Base-by-base conservation (phyloP, 2,888 invertebrate genomes). In the Tetragonula carbonaria region DNA sequence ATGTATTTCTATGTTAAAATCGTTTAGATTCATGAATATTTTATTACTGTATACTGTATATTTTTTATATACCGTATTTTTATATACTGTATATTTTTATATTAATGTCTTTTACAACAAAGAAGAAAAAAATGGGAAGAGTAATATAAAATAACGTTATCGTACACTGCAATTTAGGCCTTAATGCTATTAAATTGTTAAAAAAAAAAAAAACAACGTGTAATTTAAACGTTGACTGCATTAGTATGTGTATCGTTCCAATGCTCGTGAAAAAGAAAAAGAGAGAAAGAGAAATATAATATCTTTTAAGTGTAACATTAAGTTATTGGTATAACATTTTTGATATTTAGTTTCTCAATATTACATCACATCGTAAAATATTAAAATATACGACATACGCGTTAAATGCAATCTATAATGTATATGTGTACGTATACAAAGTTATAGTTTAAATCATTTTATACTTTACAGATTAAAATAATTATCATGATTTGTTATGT, bases 401-500 rank as follows among this genome's bases (percentile, higher is more conserved):
- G 71, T 78, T 51, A 72, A 63, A 73, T 73, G 45, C 57, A 78
- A 38, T 45, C 50, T 45, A 28, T 80, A 71, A 75, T 80, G 66
- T 74, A 67, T 59, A 74, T 51, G 45, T 38, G 16, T 81, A 72
- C 77, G 78, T 70, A 83, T 75, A 74, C 72, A 70, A 77, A 63
- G 65, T 65, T 79, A 75, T 82, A 71, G 18, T 68, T 57, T 23
- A 86, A 71, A 71, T 66, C 16, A 71, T 77, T 83, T 74, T 55
- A 55, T 87, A 85, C 80, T 86, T 73, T 85, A 86, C 76, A 71
- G 73, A 65, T 88, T 33, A 74, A 28, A 23, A 65, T 84, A 80
- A 84, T 90, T 91, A 79, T 45, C 45, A 45, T 87, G 80, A 85
- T 90, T 91, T 88, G 90, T 93, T 92, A 92, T 93, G 92, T 93